Conservation (phyloP, 1,140 invertebrate genomes). For the Metaphire vulgaris region DNA sequence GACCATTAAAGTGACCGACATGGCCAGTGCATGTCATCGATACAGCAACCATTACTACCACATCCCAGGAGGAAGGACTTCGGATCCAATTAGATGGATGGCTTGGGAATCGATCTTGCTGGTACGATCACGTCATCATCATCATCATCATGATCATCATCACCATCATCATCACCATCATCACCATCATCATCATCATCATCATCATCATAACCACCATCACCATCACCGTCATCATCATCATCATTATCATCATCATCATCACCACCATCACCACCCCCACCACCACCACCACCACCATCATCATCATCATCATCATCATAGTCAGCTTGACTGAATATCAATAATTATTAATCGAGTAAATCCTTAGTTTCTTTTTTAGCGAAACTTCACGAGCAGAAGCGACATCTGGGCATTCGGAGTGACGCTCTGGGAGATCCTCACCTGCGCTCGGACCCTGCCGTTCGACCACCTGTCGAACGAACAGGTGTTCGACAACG, state of each 20-base stretch:
- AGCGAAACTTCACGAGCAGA: slow-evolving; percentile 59
- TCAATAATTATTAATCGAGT: background rate
- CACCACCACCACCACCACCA: background rate
- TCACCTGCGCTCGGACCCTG: slow-evolving; percentile 74
- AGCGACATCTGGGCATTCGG: slow-evolving; percentile 84
- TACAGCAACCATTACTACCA: slow-evolving; percentile 67
- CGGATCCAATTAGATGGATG: slow-evolving; percentile 80
- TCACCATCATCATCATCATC: background rate
- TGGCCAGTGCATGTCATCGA: slow-evolving; percentile 78
- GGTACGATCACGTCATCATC: slow-evolving; percentile 54
- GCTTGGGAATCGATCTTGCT: slow-evolving; percentile 77
- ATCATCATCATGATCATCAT: background rate
- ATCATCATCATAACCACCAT: background rate
- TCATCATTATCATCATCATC: background rate
- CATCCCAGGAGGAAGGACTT: slow-evolving; percentile 66
- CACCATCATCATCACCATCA: background rate
- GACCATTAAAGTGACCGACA: slow-evolving; percentile 82
- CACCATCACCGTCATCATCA: background rate
- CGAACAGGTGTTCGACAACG: slow-evolving; percentile 57
- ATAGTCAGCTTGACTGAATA: background rate
- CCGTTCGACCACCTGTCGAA: slow-evolving; percentile 71
- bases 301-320: background rate
- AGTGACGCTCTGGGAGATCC: slow-evolving; percentile 79
- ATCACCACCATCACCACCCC: background rate
- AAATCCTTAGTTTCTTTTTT: background rate